These are phyloP conservation scores for Sarcophaga rosellei DNA, from an alignment of 2,888 invertebrate species.

Conservation along the genomic window DNA sequence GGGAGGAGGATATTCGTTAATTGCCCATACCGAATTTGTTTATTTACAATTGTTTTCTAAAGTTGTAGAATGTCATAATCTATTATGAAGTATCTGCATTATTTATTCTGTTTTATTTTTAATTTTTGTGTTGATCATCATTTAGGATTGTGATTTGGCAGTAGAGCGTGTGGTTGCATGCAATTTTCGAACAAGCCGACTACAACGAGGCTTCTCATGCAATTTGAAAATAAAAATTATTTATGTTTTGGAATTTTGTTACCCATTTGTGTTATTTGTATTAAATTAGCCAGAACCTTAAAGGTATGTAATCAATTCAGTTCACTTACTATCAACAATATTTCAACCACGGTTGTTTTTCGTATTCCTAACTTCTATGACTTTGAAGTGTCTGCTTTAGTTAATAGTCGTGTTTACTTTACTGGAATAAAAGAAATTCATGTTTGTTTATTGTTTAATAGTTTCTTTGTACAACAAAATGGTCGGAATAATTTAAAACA, in stretches of 20 bases:
- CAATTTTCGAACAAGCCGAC: conserved; percentile 38
- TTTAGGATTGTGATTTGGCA: conserved; percentile 27
- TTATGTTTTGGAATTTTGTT: conserved; percentile 43
- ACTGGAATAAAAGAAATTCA: conserved; percentile 22
- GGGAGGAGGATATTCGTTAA: too few relatives aligned
- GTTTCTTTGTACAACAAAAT: conserved; percentile 59
- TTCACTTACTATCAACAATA: background rate
- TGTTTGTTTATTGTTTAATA: conserved; percentile 50
- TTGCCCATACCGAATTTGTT: too few relatives aligned
- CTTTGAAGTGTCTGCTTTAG: conserved; percentile 1
- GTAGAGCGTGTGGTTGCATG: conserved; percentile 33
- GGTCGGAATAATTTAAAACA: conserved; percentile 53
- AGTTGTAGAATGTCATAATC: too few relatives aligned
- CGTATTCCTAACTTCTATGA: background rate
- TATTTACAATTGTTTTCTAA: too few relatives aligned
- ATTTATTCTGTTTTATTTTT: background rate
- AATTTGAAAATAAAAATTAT: conserved; percentile 49
- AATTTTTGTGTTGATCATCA: conserved; percentile 12
- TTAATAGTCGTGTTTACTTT: background rate
- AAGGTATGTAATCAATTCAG: background rate
- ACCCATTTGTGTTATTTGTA: background rate
- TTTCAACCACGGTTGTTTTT: too few relatives aligned
- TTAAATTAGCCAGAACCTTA: conserved; percentile 14
- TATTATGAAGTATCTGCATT: too few relatives aligned
- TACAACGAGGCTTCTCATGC: conserved; percentile 49